Conservation (phyloP, 2,888 invertebrate genomes). For the Cryptocephalus primarius region DNA sequence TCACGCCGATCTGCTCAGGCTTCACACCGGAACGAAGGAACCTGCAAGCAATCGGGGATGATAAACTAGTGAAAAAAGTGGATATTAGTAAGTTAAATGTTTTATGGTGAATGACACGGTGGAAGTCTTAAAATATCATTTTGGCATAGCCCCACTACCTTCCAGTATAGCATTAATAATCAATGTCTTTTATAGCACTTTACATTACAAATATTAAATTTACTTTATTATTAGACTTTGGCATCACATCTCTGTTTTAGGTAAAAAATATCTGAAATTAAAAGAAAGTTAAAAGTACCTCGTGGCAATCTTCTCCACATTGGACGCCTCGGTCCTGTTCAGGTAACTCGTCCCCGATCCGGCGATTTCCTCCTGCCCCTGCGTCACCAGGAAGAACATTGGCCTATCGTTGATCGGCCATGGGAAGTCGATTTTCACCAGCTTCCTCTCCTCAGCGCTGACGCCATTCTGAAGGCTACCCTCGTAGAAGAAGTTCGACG, state of each 20-base stretch:
- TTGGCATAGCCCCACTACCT: too few species aligned
- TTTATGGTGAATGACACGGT: too few species aligned
- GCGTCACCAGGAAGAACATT: conserved; percentile 98
- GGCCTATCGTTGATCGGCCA: conserved; percentile 96
- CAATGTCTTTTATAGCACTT: too few species aligned
- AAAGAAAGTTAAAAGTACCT: conserved; percentile 16
- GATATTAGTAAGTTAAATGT: too few species aligned
- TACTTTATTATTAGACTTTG: background rate
- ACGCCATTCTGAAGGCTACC: conserved; percentile 98
- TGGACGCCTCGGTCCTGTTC: conserved; percentile 96
- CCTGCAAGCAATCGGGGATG: conserved; percentile 32
- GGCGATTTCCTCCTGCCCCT: conserved; percentile 97
- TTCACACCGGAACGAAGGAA: conserved; percentile 91
- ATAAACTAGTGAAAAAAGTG: too few species aligned
- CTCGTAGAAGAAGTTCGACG: conserved; percentile 99
- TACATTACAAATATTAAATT: background rate
- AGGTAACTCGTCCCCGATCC: conserved; percentile 97
- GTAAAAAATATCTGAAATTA: background rate
- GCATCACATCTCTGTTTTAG: background rate
- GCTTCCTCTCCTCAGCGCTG: conserved; percentile 86
- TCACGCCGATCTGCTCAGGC: conserved; percentile 97
- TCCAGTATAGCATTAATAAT: too few species aligned
- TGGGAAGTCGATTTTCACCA: conserved; percentile 88
- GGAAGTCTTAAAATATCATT: too few species aligned
- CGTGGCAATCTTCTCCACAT: conserved; percentile 96